Conservation (phyloP, 1,140 invertebrate species). For the Papilio xuthus region DNA sequence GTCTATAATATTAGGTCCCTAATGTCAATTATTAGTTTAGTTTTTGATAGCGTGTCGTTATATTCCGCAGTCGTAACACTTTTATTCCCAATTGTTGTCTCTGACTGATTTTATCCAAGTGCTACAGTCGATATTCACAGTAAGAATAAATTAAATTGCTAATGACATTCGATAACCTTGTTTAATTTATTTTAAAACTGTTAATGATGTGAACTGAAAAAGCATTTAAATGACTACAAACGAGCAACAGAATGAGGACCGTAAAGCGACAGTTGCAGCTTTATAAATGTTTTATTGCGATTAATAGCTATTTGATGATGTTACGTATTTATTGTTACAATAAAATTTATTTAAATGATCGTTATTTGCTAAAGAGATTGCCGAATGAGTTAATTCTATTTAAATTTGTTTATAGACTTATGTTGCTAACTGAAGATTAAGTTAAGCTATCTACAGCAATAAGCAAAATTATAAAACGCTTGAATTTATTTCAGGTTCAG, state of each 20-base stretch:
- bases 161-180: background rate
- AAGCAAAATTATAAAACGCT: background rate
- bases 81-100: too few species aligned
- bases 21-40: too few species aligned
- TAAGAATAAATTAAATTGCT: background rate
- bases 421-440: background rate
- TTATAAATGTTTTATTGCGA: slow-evolving; percentile 2
- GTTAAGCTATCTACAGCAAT: background rate
- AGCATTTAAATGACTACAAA: slow-evolving; percentile 10
- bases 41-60: too few species aligned
- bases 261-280: background rate
- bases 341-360: background rate
- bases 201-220: slow-evolving; percentile 3
- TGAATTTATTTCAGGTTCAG: background rate
- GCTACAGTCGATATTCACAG: background rate
- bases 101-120: too few species aligned
- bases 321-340: slow-evolving; percentile 6
- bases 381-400: background rate
- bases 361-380: background rate
- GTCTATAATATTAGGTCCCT: too few species aligned
- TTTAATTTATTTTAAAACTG: background rate
- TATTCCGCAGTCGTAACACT: too few species aligned
- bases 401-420: background rate
- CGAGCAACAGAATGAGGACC: slow-evolving; percentile 7
- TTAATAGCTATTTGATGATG: slow-evolving; percentile 18